Percentiles rank a stretch among this genome's conserved stretches.
phyloP scores from a whole-genome alignment of 37 sponge, comb jelly and placozoan genomes.

The Crambe crambe region DNA sequence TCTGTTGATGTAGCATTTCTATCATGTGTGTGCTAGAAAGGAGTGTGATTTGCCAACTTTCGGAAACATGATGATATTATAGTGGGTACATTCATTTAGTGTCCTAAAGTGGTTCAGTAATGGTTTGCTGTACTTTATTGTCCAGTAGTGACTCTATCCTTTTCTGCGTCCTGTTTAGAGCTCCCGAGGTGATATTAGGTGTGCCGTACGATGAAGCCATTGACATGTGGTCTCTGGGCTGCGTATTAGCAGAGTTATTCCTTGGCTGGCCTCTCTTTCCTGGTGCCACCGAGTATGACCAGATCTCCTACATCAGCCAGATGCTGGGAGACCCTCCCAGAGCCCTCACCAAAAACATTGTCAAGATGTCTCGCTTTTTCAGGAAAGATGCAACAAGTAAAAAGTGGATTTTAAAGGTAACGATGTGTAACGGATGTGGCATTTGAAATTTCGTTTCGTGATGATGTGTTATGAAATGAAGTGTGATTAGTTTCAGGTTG shows the following conservation, averaged over 20 bases:
- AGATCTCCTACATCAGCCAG: conserved; percentile 75
- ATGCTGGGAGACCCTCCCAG: conserved; percentile 64
- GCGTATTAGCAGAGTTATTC: conserved; percentile 92
- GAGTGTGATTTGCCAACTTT: too few species aligned
- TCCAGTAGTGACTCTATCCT: background rate
- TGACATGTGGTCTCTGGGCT: conserved; percentile 97
- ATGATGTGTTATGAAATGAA: background rate
- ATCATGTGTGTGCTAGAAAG: too few species aligned
- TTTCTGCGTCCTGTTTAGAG: conserved; percentile 32
- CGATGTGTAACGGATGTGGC: too few species aligned
- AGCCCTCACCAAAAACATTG: conserved; percentile 45
- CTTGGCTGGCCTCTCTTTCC: conserved; percentile 97
- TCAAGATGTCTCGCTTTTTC: conserved; percentile 68
- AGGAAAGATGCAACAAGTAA: background rate
- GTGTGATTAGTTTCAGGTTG: background rate
- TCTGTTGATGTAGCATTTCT: too few species aligned
- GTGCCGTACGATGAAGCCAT: conserved; percentile 80
- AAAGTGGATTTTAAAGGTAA: conserved; percentile 43
- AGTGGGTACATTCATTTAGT: too few species aligned
- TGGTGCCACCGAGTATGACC: conserved; percentile 86
- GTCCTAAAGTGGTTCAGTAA: too few species aligned
- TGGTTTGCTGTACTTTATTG: too few species aligned
- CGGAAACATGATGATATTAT: too few species aligned
- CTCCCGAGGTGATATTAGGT: conserved; percentile 95
- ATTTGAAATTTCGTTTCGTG: too few species aligned